These are phyloP conservation scores for Eucera pruinosa DNA, from an alignment of 2,888 invertebrate genomes.

Conservation along the genomic window DNA sequence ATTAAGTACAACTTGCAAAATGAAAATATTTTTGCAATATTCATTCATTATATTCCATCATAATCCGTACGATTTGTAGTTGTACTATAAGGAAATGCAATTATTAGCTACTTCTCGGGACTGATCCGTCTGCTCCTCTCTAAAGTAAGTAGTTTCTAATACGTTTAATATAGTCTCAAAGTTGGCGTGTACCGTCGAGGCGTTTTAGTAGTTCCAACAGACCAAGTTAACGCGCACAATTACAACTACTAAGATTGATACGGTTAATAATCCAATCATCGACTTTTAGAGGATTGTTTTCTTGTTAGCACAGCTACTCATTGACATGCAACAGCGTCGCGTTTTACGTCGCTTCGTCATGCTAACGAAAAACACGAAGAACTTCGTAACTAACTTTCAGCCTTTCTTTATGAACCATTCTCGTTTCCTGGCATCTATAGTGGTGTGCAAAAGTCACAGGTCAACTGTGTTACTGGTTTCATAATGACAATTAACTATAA, in stretches of 20 bases:
- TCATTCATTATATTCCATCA: too few species aligned
- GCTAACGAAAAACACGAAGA: neutral
- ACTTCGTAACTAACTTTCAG: too few species aligned
- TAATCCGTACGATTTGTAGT: neutral
- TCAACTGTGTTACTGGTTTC: too few species aligned
- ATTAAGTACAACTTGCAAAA: too few species aligned
- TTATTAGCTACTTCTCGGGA: neutral
- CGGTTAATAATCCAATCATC: constrained; percentile 22
- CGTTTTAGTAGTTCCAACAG: neutral
- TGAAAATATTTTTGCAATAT: too few species aligned
- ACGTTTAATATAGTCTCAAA: constrained; percentile 14
- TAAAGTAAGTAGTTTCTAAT: constrained; percentile 24
- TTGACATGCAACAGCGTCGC: neutral
- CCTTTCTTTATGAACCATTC: too few species aligned
- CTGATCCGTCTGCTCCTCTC: constrained; percentile 2
- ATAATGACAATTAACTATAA: too few species aligned
- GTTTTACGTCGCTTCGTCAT: too few species aligned
- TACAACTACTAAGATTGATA: constrained; percentile 2
- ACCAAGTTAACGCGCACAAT: constrained; percentile 8
- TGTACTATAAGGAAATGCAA: neutral
- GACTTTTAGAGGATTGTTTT: neutral
- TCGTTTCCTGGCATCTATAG: too few species aligned
- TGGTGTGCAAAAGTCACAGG: too few species aligned
- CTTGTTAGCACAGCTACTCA: neutral
- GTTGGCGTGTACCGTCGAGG: neutral